phyloP scores from a whole-genome alignment of 2,113 vertebrate genomes.

The Hirundichthys speculiger region DNA sequence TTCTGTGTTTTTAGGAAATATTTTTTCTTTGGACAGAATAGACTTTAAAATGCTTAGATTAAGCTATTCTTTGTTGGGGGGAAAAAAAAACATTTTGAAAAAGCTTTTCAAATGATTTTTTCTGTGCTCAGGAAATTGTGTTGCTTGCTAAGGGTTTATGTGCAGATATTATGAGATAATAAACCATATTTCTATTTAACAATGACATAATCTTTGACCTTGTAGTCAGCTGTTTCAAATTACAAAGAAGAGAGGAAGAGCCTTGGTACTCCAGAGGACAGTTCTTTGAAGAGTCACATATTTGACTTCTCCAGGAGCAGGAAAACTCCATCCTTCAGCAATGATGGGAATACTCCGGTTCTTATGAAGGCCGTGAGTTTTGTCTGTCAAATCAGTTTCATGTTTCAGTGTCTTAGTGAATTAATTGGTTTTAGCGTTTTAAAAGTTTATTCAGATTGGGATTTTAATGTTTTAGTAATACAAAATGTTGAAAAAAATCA shows the following conservation, averaged over 20 bases:
- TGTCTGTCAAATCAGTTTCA: neutral
- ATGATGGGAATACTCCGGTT: neutral
- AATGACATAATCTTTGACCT: neutral
- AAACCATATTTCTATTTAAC: slow-evolving; percentile 1
- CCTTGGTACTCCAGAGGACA: slow-evolving; percentile 38
- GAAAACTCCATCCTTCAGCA: slow-evolving; percentile 39
- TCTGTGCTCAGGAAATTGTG: too few relatives aligned
- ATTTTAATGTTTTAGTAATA: too few relatives aligned
- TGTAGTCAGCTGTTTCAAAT: slow-evolving; percentile 27
- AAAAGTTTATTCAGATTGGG: too few relatives aligned
- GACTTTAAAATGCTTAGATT: too few relatives aligned
- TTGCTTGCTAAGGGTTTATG: too few relatives aligned
- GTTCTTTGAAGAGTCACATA: slow-evolving; percentile 31
- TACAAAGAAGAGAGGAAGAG: slow-evolving; percentile 26
- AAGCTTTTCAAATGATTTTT: too few relatives aligned
- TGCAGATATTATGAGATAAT: too few relatives aligned
- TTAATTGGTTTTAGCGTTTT: neutral
- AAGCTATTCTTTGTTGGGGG: too few relatives aligned
- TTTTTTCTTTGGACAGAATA: too few relatives aligned
- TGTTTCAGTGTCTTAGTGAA: neutral
- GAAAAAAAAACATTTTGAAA: too few relatives aligned
- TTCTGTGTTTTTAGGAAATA: too few relatives aligned
- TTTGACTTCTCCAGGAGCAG: slow-evolving; percentile 51
- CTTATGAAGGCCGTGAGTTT: slow-evolving; percentile 46
- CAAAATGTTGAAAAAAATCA: too few relatives aligned